Base-by-base conservation (phyloP, 2,888 invertebrate species). In the Abscondita cerata region DNA sequence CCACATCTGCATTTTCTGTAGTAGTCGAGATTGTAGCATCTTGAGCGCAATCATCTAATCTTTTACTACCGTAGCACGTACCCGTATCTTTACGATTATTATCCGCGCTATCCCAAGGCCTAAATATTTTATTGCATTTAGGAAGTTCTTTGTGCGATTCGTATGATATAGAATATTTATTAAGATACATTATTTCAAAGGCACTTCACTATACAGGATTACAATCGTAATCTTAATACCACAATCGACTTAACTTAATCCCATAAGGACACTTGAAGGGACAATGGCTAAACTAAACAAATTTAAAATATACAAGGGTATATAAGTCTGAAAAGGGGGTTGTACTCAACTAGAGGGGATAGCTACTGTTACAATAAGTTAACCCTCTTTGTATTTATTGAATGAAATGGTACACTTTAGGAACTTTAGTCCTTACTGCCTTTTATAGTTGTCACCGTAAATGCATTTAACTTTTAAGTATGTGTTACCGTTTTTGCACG, bases 11-110 rank as follows among this genome's bases (percentile, higher is more conserved):
- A 25, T 73, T 73, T 34, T 73, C 72, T 0, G 84, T 85, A 0
- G 86, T 86, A 0, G 86, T 86, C 0, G 86, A 85, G 0, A 86
- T 82, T 0, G 86, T 86, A 0, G 82, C 81, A 62, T 87, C 86
- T 78, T 86, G 86, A 66, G 83, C 80, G 13, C 44, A 67, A 51
- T 74, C 67, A 25, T 65, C 60, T 9, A 53, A 59, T 75, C 75
- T 75, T 4, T 76, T 75, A 40, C 74, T 66, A 59, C 11, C 44
- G 18, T n/a, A 11, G 19, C 16, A 34, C 18, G 25, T 18, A 15
- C 12, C 15, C 5, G 20, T 47, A 16, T 44, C 44, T 33, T 33
- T 25, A 12, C 11, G 44, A 34, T 52, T 58, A 44, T 52, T 36
- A 40, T 41, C 52, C n/a, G 20, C 31, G 19, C 34, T 62, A 62